phyloP scores from a whole-genome alignment of 30 jellyfish, hydroid and myxozoan genomes.

The Catostylus mosaicus region DNA sequence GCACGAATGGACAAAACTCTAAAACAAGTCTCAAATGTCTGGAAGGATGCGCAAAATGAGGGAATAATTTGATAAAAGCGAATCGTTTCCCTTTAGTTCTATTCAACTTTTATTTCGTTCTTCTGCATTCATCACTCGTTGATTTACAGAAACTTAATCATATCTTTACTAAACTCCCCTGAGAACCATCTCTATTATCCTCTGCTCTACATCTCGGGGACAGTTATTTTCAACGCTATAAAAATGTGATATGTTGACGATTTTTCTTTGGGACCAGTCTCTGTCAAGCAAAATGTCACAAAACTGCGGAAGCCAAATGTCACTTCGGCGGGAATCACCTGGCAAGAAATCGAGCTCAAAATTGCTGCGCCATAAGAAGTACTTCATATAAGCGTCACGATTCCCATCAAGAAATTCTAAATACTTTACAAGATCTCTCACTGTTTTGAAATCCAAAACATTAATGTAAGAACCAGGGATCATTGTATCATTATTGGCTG shows the following conservation, averaged over 20 bases:
- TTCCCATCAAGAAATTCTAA: slow-evolving; percentile 25
- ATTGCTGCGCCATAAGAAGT: slow-evolving; percentile 59
- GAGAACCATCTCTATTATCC: neutral
- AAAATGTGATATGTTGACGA: slow-evolving; percentile 63
- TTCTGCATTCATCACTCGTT: too few species aligned
- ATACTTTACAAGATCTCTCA: slow-evolving; percentile 50
- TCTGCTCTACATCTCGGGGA: slow-evolving; percentile 1
- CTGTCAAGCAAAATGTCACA: slow-evolving; percentile 55
- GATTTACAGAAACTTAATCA: neutral
- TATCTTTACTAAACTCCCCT: slow-evolving; percentile 4
- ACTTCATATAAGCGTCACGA: slow-evolving; percentile 47
- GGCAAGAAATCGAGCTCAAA: slow-evolving; percentile 36
- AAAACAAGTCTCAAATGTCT: too few species aligned
- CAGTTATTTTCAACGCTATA: slow-evolving; percentile 72
- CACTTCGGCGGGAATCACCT: slow-evolving; percentile 68
- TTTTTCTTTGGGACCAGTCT: slow-evolving; percentile 43
- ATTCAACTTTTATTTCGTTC: too few species aligned
- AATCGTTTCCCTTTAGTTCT: too few species aligned
- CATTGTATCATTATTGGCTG: slow-evolving; percentile 65
- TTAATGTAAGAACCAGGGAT: slow-evolving; percentile 78
- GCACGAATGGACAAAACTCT: too few species aligned
- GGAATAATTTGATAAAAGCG: too few species aligned
- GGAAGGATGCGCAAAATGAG: too few species aligned
- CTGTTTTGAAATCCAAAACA: slow-evolving; percentile 53
- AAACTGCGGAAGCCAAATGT: slow-evolving; percentile 60